Conservation (phyloP, 2,113 vertebrate genomes). For the Coracopsis vasa region DNA sequence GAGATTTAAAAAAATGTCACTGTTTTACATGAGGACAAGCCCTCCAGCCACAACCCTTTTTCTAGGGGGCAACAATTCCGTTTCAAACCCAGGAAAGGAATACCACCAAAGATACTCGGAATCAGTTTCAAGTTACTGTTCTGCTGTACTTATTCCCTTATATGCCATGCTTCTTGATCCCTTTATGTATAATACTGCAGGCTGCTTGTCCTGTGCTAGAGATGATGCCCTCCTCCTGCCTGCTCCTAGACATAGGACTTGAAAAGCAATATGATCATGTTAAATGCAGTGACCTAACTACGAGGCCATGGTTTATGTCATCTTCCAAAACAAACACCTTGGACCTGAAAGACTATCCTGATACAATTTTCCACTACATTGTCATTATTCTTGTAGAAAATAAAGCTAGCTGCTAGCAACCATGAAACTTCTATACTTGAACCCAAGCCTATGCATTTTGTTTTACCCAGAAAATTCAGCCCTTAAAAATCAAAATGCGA, state of each 20-base stretch:
- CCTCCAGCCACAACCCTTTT: accelerated
- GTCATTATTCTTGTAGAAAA: not conserved
- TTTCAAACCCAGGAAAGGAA: not conserved
- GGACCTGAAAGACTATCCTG: not conserved
- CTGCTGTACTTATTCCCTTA: not conserved
- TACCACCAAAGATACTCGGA: not conserved
- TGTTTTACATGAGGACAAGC: not conserved
- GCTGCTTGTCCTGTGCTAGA: not conserved
- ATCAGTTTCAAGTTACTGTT: not conserved
- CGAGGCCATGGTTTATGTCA: not conserved
- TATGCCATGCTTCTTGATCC: not conserved
- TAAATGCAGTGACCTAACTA: not conserved
- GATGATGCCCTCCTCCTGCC: not conserved
- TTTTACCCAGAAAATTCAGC: not conserved
- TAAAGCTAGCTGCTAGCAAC: not conserved
- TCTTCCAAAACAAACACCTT: not conserved
- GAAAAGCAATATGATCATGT: not conserved
- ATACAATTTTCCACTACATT: not conserved
- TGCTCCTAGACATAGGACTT: not conserved
- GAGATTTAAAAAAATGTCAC: not conserved
- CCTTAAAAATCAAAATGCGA: not conserved
- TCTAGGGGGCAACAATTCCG: not conserved
- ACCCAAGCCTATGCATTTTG: not conserved
- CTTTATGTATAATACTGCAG: accelerated
- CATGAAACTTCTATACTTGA: not conserved